Conservation (phyloP, 2,113 vertebrate species). For the Pituophis catenifer region DNA sequence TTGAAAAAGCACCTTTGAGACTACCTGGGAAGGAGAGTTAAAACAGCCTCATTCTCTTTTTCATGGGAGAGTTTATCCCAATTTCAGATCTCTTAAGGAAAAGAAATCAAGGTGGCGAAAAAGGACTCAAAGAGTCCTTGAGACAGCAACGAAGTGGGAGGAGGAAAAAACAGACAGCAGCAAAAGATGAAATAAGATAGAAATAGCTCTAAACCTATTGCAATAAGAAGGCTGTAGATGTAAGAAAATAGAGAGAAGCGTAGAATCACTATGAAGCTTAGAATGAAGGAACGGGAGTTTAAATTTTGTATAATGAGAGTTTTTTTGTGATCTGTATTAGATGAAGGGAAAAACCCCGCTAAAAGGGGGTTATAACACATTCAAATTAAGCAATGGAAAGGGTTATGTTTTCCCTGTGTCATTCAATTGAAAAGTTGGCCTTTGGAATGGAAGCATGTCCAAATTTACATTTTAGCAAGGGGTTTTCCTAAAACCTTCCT, state of each 20-base stretch:
- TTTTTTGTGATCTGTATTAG: not conserved
- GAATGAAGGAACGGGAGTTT: not conserved
- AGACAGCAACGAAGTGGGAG: not conserved
- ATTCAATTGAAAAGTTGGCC: not conserved
- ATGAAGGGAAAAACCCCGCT: not conserved
- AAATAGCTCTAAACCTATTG: not conserved
- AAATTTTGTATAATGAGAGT: not conserved
- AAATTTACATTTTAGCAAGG: not conserved
- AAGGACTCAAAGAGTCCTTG: not conserved
- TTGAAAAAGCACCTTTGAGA: too few species aligned
- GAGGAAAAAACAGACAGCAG: not conserved
- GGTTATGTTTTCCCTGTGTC: not conserved
- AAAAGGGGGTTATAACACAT: not conserved
- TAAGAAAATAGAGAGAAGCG: not conserved
- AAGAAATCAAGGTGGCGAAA: not conserved
- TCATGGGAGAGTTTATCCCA: not conserved
- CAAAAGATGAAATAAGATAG: not conserved
- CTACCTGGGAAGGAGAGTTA: not conserved
- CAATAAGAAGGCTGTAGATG: not conserved
- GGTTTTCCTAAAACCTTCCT: not conserved
- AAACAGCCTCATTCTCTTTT: not conserved
- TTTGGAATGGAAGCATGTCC: not conserved
- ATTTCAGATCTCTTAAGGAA: not conserved
- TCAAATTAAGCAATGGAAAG: not conserved
- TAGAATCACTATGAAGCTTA: not conserved